Evolutionary conservation across 1,140 invertebrate genomes (phyloP).

Genomic region (Matsumurasca onukii): DNA sequence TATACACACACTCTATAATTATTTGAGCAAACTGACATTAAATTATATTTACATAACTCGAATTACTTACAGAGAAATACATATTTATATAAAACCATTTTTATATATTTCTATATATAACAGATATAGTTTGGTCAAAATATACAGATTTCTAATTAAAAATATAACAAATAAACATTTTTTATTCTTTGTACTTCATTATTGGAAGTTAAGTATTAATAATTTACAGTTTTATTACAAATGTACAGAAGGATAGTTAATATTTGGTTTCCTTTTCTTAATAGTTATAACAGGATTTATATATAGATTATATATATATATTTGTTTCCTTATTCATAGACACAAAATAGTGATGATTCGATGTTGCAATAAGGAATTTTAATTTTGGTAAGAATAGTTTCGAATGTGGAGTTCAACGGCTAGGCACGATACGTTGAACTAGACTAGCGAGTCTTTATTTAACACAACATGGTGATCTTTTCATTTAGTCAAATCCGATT

Average conservation of each 20-base stretch:
- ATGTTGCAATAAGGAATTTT: conserved; percentile 8
- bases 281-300: conserved; percentile 31
- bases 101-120: conserved; percentile 22
- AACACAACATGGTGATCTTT: background rate
- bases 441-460: background rate
- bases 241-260: conserved; percentile 18
- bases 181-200: conserved; percentile 37
- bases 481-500: background rate
- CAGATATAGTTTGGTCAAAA: conserved; percentile 24
- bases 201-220: conserved; percentile 36
- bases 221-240: conserved; percentile 29
- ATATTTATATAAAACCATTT: conserved; percentile 23
- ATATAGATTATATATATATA: conserved; percentile 31
- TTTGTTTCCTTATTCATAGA: too few species aligned
- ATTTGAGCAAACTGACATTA: conserved; percentile 43
- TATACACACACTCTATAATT: conserved; percentile 40
- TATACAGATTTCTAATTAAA: conserved; percentile 22
- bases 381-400: background rate
- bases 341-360: conserved; percentile 18
- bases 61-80: conserved; percentile 19
- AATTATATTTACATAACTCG: conserved; percentile 39
- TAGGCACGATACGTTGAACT: background rate
- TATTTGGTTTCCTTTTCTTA: conserved; percentile 25
- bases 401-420: background rate
- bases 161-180: conserved; percentile 27